Percentiles rank a stretch among this genome's conserved stretches.
Conservation (phyloP, 2,797 vertebrate genomes). For the Coracias cyanogaster region DNA sequence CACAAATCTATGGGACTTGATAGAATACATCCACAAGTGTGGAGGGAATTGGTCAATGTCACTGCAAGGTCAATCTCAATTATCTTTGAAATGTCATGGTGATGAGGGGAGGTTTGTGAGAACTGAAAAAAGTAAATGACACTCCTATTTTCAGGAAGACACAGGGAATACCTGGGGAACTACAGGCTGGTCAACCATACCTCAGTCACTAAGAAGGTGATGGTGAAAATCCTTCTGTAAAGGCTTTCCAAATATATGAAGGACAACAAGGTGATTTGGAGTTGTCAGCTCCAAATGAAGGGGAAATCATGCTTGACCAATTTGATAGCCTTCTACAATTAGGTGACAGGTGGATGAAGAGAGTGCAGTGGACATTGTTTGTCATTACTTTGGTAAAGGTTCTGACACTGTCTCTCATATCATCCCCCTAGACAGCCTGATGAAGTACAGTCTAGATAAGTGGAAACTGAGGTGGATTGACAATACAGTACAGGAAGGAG, state of each 20-base stretch:
- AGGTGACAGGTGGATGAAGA: neutral
- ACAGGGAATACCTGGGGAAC: neutral
- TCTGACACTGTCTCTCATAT: neutral
- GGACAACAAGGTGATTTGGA: neutral
- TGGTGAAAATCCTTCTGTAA: neutral
- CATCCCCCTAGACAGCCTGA: neutral
- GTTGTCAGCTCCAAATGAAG: neutral
- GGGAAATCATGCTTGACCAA: neutral
- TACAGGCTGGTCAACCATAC: neutral
- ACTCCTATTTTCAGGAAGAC: neutral
- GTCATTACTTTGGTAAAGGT: neutral
- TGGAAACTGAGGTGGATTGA: neutral
- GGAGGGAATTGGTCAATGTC: neutral
- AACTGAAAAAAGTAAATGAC: neutral
- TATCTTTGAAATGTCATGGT: neutral
- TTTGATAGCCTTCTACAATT: neutral
- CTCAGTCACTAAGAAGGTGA: neutral
- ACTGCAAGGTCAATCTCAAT: neutral
- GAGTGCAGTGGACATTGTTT: neutral
- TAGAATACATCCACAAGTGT: neutral
- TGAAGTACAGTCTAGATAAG: neutral
- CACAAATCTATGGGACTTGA: neutral
- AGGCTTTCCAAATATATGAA: neutral
- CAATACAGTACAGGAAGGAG: neutral
- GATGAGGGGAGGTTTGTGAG: neutral